Conservation (phyloP, 2,113 vertebrate genomes). For the Agapornis roseicollis region DNA sequence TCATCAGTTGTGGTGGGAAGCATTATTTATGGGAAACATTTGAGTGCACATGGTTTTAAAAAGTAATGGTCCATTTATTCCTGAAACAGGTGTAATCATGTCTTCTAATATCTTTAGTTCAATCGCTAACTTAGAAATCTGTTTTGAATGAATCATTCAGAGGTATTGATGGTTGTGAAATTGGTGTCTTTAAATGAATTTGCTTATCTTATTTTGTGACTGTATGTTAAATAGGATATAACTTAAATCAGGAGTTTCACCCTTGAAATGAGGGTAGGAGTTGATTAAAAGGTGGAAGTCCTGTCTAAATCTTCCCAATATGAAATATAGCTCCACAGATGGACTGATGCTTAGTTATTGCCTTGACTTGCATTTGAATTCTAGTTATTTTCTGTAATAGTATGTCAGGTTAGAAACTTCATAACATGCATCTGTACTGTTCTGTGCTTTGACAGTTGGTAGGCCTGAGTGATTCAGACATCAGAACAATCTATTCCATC, state of each 20-base stretch:
- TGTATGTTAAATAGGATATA: not conserved
- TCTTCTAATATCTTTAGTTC: not conserved
- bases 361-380: not conserved
- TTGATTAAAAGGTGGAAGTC: not conserved
- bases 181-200: not conserved
- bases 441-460: not conserved
- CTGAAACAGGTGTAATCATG: not conserved
- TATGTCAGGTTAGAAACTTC: not conserved
- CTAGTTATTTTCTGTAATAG: not conserved
- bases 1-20: not conserved
- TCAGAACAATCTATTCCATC: not conserved
- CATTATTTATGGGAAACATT: not conserved
- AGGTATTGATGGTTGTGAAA: not conserved
- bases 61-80: not conserved
- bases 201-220: not conserved
- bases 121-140: not conserved
- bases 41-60: not conserved
- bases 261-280: not conserved
- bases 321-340: not conserved
- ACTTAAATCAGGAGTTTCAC: not conserved
- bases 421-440: rapidly evolving
- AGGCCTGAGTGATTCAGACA: not conserved
- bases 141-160: not conserved
- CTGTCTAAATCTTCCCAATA: not conserved
- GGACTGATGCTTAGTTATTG: not conserved